Evolutionary conservation across 2,888 invertebrate genomes (phyloP), one percentile per base, ranked within the genome.

Genomic region (Lasioglossum villosulum): DNA sequence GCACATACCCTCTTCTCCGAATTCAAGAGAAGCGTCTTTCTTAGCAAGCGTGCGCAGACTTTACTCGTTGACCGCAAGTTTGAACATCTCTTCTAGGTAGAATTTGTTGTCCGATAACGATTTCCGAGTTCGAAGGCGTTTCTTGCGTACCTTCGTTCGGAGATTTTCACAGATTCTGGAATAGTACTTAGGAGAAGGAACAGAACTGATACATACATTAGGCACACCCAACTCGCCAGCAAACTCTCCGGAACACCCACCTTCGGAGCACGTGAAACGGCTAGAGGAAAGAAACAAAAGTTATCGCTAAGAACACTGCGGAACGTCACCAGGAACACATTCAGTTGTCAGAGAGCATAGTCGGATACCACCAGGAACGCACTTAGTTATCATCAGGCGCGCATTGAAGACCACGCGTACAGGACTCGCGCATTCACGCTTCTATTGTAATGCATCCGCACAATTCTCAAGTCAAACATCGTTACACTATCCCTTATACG

Each of bases 301-400:
- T 77, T 82, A 84, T 70, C 59, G 77, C 39, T 77, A 42, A 82
- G 48, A 82, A 52, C 71, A 83, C 75, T 66, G 27, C 34, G 45
- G 34, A 39, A 52, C 37, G 74, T 77, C 84, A 52, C 74, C 56
- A 48, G 27, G 39, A 27, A 74, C 68, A 78, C 48, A 82, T 39
- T 59, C 39, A 56, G 45, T 52, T 59, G 48, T 75, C 59, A n/a
- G 42, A 14, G 71, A 56, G 48, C 77, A 48, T 19, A 70, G 45
- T 63, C 63, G 16, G 78, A 75, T 83, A 83, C 75, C 84, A 30
- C 30, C 52, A 14, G 42, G 63, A 48, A 34, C 75, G 42, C 56
- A 75, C 48, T 48, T 19, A 71, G 42, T 78, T 83, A 84, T 84
- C 84, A 37, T 34, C 78, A 37, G 23, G 63, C 34, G 78, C 34